Base-by-base conservation (phyloP, 2,797 vertebrate species). In the Chaetodon trifasciatus region DNA sequence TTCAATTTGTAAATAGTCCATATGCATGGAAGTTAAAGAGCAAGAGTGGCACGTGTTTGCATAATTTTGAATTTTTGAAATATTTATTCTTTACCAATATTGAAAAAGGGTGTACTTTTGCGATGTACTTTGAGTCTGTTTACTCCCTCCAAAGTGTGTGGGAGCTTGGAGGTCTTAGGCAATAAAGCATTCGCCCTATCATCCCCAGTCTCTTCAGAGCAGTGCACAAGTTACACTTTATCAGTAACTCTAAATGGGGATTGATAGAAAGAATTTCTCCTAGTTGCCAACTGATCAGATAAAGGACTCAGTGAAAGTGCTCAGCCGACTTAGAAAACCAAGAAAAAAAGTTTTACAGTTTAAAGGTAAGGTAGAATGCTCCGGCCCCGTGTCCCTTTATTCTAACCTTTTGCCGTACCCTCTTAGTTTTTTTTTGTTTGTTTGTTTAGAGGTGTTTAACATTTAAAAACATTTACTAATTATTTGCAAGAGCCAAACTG, bases 1-100 rank as follows among this genome's bases (percentile, higher is more conserved):
- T 99, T 98, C 97, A 97, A 97, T 96, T 97, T 99, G 97, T 99
- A 99, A 97, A 99, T 99, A 98, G 96, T 94, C 96, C 97, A 98
- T 98, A 97, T 97, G 97, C 98, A 99, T 99, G 98, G 96, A 97
- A 96, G 97, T 94, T 92, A 89, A 94, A 97, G 96, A 96, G 96
- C 97, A 97, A 97, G 97, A 96, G 97, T 97, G 98, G 97, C 97
- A 99, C 97, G 97, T 98, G 97, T 99, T 98, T 98, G 97, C 97
- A 97, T 98, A 96, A 96, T 97, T 97, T 99, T 97, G 96, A 97
- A 90, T 97, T 96, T 97, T 97, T 96, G 91, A 96, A 97, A 97
- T 99, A 99, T 99, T 99, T 99, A 99, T 99, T 98, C 97, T 98
- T 99, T 97, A 96, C 96, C 96, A 95, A 96, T 96, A 96, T 96